A percentile compares a stretch with the other conserved stretches of the same genome.
Conservation (phyloP, 2,113 vertebrate genomes). For the Psilopogon haemacephalus region DNA sequence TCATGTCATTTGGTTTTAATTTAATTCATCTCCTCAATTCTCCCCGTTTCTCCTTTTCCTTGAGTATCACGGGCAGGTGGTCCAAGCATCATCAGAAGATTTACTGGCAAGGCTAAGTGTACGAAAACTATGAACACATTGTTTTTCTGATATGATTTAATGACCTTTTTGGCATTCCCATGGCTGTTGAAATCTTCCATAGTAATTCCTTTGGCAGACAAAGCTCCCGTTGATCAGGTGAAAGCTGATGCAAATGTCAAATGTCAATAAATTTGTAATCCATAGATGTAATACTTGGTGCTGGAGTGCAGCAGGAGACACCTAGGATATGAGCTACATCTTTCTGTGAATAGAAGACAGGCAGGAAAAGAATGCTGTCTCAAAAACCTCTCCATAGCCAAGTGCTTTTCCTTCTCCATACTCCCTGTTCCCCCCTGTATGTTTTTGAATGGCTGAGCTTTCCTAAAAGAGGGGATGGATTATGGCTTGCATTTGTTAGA, state of each 20-base stretch:
- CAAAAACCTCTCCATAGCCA: not conserved
- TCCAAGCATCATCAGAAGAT: conserved; percentile 66
- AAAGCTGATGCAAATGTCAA: conserved; percentile 74
- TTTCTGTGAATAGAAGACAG: not conserved
- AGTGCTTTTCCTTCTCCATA: not conserved
- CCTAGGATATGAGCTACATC: not conserved
- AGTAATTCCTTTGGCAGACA: conserved; percentile 73
- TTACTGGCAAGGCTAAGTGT: conserved; percentile 69
- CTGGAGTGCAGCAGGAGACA: conserved; percentile 32
- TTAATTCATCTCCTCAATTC: conserved; percentile 61
- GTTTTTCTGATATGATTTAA: conserved; percentile 76
- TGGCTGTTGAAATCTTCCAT: conserved; percentile 72
- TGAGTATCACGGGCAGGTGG: conserved; percentile 63
- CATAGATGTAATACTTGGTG: conserved; percentile 63
- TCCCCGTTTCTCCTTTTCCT: conserved; percentile 38
- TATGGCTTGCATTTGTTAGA: not conserved
- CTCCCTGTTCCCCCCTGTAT: not conserved
- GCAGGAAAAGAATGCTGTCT: not conserved
- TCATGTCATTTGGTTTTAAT: conserved; percentile 65
- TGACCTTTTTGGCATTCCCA: conserved; percentile 71
- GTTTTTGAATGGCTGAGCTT: not conserved
- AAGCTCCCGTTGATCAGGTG: conserved; percentile 73
- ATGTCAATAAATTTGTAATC: conserved; percentile 78
- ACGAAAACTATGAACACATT: conserved; percentile 65
- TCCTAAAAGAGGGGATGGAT: not conserved